A percentile compares a stretch with the other conserved stretches of the same genome.
Conservation (phyloP, 2,113 vertebrate genomes). For the Heliornis fulica region DNA sequence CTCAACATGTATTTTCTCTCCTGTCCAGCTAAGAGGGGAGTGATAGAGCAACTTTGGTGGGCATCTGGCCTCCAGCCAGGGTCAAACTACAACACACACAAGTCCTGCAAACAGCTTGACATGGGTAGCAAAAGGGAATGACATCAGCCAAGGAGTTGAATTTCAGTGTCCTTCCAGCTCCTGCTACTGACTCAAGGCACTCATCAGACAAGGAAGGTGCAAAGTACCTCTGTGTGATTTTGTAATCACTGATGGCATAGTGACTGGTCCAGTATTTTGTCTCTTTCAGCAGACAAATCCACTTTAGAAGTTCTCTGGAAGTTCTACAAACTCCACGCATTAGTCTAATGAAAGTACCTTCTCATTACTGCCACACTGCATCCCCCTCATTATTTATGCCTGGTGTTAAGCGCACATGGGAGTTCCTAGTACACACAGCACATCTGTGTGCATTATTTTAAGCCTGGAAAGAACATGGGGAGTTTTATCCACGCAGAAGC, state of each 20-base stretch:
- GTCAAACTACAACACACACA: too few relatives aligned
- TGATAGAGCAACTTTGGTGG: too few relatives aligned
- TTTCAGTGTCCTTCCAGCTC: background rate
- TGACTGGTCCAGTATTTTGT: background rate
- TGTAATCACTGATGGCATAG: background rate
- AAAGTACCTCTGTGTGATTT: background rate
- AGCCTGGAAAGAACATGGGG: background rate
- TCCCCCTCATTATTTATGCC: background rate
- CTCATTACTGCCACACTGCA: background rate
- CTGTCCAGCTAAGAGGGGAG: too few relatives aligned
- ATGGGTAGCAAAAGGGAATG: fast-evolving
- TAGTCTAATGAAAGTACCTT: background rate
- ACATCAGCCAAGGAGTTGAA: background rate
- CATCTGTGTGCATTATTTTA: background rate
- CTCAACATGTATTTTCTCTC: too few relatives aligned
- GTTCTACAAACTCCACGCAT: background rate
- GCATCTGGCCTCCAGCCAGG: too few relatives aligned
- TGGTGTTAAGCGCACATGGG: background rate
- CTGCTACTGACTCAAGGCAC: background rate
- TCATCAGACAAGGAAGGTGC: background rate
- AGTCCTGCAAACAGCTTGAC: background rate
- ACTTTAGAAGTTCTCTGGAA: background rate
- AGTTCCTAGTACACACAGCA: background rate
- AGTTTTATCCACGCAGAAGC: background rate
- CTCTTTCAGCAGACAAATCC: background rate